Evolutionary conservation across 1,140 invertebrate genomes (phyloP).

Genomic region (Penaeus chinensis): DNA sequence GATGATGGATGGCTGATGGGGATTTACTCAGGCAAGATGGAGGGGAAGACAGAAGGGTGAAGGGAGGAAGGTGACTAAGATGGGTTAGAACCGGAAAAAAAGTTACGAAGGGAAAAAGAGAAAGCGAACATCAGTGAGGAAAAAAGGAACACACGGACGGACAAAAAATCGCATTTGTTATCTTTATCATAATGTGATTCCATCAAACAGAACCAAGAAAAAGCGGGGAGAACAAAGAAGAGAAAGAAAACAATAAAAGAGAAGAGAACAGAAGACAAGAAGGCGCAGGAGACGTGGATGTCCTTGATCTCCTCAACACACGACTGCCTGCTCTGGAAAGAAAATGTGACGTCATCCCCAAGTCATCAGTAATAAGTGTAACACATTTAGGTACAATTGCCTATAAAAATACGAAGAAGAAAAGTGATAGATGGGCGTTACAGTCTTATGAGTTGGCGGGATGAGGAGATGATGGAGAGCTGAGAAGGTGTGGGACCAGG

Average conservation of each 20-base stretch:
- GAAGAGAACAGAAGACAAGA: not conserved
- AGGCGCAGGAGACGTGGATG: not conserved
- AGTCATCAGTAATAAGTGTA: no score
- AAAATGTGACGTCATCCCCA: no score
- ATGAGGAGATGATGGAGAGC: not conserved
- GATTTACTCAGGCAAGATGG: constrained; percentile 7
- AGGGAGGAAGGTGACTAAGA: not conserved
- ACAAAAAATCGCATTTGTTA: no score
- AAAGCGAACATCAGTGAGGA: no score
- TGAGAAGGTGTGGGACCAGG: not conserved
- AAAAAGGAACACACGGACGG: no score
- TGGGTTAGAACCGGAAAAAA: not conserved
- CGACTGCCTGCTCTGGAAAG: no score
- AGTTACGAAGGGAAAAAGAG: not conserved
- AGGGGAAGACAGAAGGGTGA: not conserved
- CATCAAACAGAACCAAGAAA: not conserved
- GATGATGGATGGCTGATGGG: constrained; percentile 27
- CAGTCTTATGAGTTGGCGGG: not conserved
- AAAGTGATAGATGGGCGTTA: not conserved
- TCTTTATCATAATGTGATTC: no score
- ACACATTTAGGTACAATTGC: no score
- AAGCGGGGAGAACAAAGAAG: not conserved
- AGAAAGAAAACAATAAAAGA: not conserved
- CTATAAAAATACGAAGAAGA: not conserved
- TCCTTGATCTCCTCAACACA: no score